phyloP scores from a whole-genome alignment of 2,888 invertebrate genomes.

The Agriopis leucophaearia region DNA sequence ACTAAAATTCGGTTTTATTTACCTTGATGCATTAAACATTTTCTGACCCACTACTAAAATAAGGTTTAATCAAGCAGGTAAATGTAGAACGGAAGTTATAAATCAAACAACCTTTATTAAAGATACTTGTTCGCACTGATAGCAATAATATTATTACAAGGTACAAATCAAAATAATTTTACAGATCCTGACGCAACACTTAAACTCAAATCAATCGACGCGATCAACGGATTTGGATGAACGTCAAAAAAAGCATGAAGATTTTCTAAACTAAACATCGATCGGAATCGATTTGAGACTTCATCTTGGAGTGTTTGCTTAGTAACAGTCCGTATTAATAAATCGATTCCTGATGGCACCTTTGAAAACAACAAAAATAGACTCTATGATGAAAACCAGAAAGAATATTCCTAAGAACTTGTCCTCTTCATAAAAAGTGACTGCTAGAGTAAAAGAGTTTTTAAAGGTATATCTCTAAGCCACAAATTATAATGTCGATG shows the following conservation, averaged over 20 bases:
- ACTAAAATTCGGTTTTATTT: background rate
- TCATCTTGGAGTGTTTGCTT: conserved; percentile 81
- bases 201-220: conserved; percentile 58
- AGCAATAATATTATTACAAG: conserved; percentile 62
- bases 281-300: conserved; percentile 76
- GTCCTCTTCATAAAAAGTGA: conserved; percentile 38
- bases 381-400: conserved; percentile 30
- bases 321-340: conserved; percentile 81
- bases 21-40: background rate
- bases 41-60: background rate
- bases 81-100: conserved; percentile 23
- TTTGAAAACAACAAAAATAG: conserved; percentile 22
- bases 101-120: conserved; percentile 3
- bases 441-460: conserved; percentile 49
- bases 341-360: conserved; percentile 70
- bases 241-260: conserved; percentile 78
- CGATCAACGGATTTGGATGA: conserved; percentile 72
- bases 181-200: conserved; percentile 66
- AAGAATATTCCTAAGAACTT: conserved; percentile 22
- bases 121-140: conserved; percentile 28
- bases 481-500: conserved; percentile 47
- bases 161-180: conserved; percentile 59
- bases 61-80: conserved; percentile 40
- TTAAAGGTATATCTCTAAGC: conserved; percentile 42
- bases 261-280: conserved; percentile 80